Evolutionary conservation across 2,888 invertebrate species (phyloP), one percentile per base, ranked within the genome.

Genomic region (Ennomos quercinarius): DNA sequence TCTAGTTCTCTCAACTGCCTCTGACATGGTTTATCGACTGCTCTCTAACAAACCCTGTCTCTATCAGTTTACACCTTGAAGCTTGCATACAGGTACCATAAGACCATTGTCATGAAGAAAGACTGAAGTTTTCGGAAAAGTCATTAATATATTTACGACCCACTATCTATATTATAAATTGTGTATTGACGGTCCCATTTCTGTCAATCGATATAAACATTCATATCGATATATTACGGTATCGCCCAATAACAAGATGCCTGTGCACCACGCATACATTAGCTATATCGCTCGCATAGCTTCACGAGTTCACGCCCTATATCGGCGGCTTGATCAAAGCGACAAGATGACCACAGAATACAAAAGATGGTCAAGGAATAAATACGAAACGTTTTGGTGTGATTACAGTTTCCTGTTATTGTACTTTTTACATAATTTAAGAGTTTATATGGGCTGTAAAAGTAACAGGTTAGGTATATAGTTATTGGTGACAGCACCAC

Each of bases 321-420:
- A 58, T 57, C 61, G 56, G 40, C 65, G 67, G 63, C 35, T n/a
- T 49, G 53, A 63, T 65, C 65, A 65, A 51, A 61, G 45, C 5
- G 3, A 44, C 41, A 47, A 52, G 35, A 57, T 43, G 43, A 51
- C 8, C 10, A 10, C 11, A 10, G 51, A 55, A 55, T 54, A 56
- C 45, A 36, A 50, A 43, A 40, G 51, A 13, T 46, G 39, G 17
- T 39, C 10, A 49, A 34, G 34, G 52, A 51, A 50, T 57, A 57
- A 48, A 37, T 37, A 47, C 12, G 12, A 53, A 58, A 52, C 17
- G 42, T 54, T 50, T 54, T 35, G 36, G 12, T 9, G 45, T 41
- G 34, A 55, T 48, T 48, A 40, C 42, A 37, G 12, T 37, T 34
- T 55, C 47, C 47, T 48, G 55, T 48, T 38, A 43, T 55, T 55